Base-by-base conservation (phyloP, 2,113 vertebrate species). In the Anarrhichthys ocellatus region DNA sequence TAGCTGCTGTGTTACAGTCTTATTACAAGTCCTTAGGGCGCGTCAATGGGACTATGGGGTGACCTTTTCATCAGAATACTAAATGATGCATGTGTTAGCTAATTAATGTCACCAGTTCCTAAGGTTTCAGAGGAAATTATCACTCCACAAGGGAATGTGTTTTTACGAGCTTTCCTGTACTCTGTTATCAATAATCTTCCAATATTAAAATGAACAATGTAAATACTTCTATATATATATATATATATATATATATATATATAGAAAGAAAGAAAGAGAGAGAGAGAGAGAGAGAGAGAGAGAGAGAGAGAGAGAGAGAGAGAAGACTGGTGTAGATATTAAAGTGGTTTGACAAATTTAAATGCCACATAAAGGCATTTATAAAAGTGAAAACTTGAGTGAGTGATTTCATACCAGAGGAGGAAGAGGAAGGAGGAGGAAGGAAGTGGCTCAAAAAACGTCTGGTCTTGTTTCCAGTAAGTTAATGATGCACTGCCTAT, bases 401-500 rank as follows among this genome's bases (percentile, higher is more conserved):
- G 52, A 73, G 20, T 18, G 13, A 58, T 78, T 81, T 76, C 5
- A 48, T 1, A 34, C 11, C 40, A 46, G 61, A 76, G 40, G 54
- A 52, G 15, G 29, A 76, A 76, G 59, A 44, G 6, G 2, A 66
- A 18, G 24, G n/a, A 79, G 69, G 68, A 40, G 9, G 1, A 68
- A 15, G n/a, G 24, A 87, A 58, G 22, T 0, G 42, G 22, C 52
- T 81, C 5, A 54, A 79, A 48, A 75, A 81, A 69, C 0, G 83
- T 50, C 71, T 9, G 2, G 50, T 48, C 78, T 76, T 44, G 78
- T 78, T 78, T 81, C 68, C 38, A 70, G 90, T 59, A 78, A 27
- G 80, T 67, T 92, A 92, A 92, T 73, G 86, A 89, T 73, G 79
- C 8, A 4, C 73, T 27, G 63, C 81, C 73, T 44, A 48, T 83